Base-by-base conservation (phyloP, 2,888 invertebrate species). In the Chrysomela aeneicollis region DNA sequence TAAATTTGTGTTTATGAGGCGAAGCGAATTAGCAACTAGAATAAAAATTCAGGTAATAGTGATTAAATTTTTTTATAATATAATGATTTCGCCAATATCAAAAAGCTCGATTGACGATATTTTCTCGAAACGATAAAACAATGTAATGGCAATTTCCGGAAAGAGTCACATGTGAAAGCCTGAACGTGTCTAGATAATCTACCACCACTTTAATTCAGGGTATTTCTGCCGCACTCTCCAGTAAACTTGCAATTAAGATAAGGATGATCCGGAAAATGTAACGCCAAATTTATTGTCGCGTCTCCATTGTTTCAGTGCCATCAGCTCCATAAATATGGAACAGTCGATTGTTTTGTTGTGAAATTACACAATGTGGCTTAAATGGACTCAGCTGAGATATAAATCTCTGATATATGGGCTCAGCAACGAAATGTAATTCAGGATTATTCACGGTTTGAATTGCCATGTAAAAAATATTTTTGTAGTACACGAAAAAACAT, bases 241-340 rank as follows among this genome's bases (percentile, higher is more conserved):
- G 77, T 77, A 76, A 77, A 79, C 73, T 75, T 71, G 69, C 76
- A 76, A 77, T 77, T 77, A 77, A 77, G 77, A 77, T 77, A 77
- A 77, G 73, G 70, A 70, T 72, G 70, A 73, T 74, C 73, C 70
- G 66, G 66, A 67, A 72, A 74, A 72, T 66, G 71, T 66, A 55
- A 58, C 50, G 57, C 53, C 12, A 58, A 70, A 76, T 76, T 74
- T 74, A 75, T 70, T 63, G 70, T 63, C 64, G 61, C 70, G 57
- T 69, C 64, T 68, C 70, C 68, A 66, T 69, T 72, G 71, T 69
- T 68, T 69, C 71, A 70, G 67, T 69, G 59, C 69, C 55, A n/a
- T n/a, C n/a, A 2, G 59, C 32, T 47, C 42, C 42, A 63, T 42
- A 47, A 63, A 58, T 53, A 53, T 46, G 42, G 35, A 53, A 51